Evolutionary conservation across 1,140 invertebrate species (phyloP), one percentile per base, ranked within the genome.

Genomic region (Eufriesea mexicana): DNA sequence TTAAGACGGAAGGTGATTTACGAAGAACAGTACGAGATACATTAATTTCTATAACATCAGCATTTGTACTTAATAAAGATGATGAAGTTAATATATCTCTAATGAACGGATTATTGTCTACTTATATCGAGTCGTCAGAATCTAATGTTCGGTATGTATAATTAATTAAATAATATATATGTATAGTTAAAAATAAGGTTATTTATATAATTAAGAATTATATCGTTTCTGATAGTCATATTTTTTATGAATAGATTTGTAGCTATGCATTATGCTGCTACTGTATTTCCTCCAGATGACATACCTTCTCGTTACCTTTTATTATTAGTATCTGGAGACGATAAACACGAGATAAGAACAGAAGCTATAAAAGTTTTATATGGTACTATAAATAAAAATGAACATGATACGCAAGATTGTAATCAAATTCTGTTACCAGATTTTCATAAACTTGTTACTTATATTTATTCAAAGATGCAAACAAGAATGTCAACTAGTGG

Each of bases 261-360:
- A 28, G 97, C 97, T 42, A 97, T 98, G 81, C 95, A 97, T 82
- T 98, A 98, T 92, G 96, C 97, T 4, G 96, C 96, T 5, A 96
- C 96, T 25, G 96, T 98, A 67, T 99, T 98, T 93, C 96, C 97
- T 8, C 94, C 96, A 49, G 95, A 97, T 89, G 97, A 98, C 92
- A 95, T 97, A 5, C 96, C 97, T 5, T 97, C 98, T 4, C 95
- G 98, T 86, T 98, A 97, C 91, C 94, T 98, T 23, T 94, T 99
- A 55, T 94, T 99, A n/a, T 91, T 98, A 42, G 97, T 98, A 18
- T 96, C 96, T 88, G 98, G 97, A 55, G 98, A 99, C 91, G 95
- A 96, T 47, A 97, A 97, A 93, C 96, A 97, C 80, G 97, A 98
- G 90, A 96, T 98, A 12, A 96, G 96, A 81, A 94, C 94, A 23